Percentiles rank a stretch among this genome's conserved stretches.
These are phyloP conservation scores for Watsonalla binaria DNA, from an alignment of 2,888 invertebrate genomes.

Conservation along the genomic window DNA sequence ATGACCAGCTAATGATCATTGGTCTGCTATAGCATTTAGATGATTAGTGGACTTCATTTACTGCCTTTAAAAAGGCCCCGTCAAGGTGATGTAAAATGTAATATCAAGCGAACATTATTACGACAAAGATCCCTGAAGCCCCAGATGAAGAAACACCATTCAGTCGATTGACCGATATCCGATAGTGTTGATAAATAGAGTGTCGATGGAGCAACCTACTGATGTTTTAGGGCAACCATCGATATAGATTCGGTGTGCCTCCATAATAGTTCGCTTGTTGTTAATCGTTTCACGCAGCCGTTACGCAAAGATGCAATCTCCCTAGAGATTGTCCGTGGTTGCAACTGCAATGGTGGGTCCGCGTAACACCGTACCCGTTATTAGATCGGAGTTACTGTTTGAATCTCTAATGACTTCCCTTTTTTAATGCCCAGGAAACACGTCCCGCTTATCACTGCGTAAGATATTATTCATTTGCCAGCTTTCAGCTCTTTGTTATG, in stretches of 20 bases:
- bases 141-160: constrained; percentile 16
- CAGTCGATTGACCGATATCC: constrained; percentile 9
- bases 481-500: neutral
- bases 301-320: constrained; percentile 60
- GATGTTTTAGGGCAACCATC: constrained; percentile 4
- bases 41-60: too few relatives aligned
- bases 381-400: constrained; percentile 54
- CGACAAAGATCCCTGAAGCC: neutral
- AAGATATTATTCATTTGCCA: constrained; percentile 13
- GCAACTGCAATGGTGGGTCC: constrained; percentile 50
- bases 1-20: neutral
- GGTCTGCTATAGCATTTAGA: too few relatives aligned
- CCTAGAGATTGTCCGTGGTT: constrained; percentile 45
- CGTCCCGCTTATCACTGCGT: constrained; percentile 40
- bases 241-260: constrained; percentile 21
- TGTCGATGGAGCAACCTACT: constrained; percentile 5
- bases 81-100: neutral
- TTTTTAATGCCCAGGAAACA: constrained; percentile 57
- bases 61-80: too few relatives aligned
- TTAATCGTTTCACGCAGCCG: constrained; percentile 32
- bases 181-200: constrained; percentile 1
- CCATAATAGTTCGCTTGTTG: neutral
- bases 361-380: constrained; percentile 49
- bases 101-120: too few relatives aligned
- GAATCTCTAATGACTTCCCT: constrained; percentile 66